Conservation (phyloP, 2,113 vertebrate species). For the Catharus bicknelli region DNA sequence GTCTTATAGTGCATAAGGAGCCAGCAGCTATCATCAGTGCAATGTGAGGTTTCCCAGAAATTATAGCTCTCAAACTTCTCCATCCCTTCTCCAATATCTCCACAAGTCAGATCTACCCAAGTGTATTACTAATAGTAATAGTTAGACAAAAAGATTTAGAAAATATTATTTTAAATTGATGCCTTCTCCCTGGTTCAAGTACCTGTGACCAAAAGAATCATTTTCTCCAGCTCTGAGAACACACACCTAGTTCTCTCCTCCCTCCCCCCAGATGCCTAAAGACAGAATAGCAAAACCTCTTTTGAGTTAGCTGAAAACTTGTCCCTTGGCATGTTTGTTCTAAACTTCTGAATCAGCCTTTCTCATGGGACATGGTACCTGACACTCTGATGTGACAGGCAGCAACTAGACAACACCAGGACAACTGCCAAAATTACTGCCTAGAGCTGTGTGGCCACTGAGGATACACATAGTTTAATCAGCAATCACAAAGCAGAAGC, state of each 20-base stretch:
- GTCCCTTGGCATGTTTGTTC: not conserved
- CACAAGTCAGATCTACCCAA: not conserved
- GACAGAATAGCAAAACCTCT: not conserved
- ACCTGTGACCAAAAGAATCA: not conserved
- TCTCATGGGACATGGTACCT: not conserved
- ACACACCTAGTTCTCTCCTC: not conserved
- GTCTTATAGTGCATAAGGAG: not conserved
- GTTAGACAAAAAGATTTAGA: not conserved
- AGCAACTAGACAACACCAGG: not conserved
- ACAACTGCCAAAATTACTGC: not conserved
- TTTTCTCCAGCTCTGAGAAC: not conserved
- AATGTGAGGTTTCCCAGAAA: accelerated
- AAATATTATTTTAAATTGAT: not conserved
- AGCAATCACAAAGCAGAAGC: not conserved
- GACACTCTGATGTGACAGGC: not conserved
- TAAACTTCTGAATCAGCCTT: not conserved
- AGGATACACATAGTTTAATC: not conserved
- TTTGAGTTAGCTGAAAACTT: not conserved
- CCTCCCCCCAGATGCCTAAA: not conserved
- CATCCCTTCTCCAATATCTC: not conserved
- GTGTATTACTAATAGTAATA: not conserved
- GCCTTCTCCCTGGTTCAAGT: not conserved
- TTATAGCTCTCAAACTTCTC: not conserved
- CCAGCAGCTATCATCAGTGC: not conserved
- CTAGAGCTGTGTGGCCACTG: not conserved